Evolutionary conservation across 2,888 invertebrate species (phyloP).

Genomic region (Aproaerema taeniolella): DNA sequence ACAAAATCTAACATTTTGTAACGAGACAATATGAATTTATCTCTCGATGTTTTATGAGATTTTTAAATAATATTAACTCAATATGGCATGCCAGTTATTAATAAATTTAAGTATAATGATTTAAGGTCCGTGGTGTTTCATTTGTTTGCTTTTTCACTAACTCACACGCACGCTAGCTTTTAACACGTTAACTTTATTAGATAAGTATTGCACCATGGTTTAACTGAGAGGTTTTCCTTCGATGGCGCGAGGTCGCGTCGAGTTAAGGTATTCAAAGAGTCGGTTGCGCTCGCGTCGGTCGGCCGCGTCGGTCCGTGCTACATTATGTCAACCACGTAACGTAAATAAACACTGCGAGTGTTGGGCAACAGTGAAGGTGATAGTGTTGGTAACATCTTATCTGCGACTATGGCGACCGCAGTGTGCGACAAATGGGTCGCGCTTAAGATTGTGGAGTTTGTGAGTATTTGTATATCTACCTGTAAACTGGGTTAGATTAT

Average conservation of each 20-base stretch:
- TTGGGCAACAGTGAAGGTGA: slow-evolving; percentile 10
- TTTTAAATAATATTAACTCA: slow-evolving; percentile 65
- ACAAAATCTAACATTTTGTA: slow-evolving; percentile 62
- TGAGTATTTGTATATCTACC: slow-evolving; percentile 38
- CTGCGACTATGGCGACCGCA: slow-evolving; percentile 38
- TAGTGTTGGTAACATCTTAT: too few relatives aligned
- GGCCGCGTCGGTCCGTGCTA: slow-evolving; percentile 35
- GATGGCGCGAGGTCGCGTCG: slow-evolving; percentile 42
- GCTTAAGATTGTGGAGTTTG: slow-evolving; percentile 73
- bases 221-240: slow-evolving; percentile 34
- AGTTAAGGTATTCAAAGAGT: slow-evolving; percentile 47
- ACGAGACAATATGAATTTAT: slow-evolving; percentile 64
- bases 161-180: slow-evolving; percentile 15
- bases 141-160: slow-evolving; percentile 29
- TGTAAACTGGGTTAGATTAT: not conserved
- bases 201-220: slow-evolving; percentile 14
- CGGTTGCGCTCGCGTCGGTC: slow-evolving; percentile 46
- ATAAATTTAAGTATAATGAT: slow-evolving; percentile 76
- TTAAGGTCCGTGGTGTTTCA: slow-evolving; percentile 56
- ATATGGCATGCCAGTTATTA: slow-evolving; percentile 70
- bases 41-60: slow-evolving; percentile 64
- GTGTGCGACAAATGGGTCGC: slow-evolving; percentile 76
- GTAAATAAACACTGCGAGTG: slow-evolving; percentile 2
- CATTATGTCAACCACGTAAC: slow-evolving; percentile 38
- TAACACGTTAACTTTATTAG: slow-evolving; percentile 17